Evolutionary conservation across 2,797 vertebrate genomes (phyloP).

Genomic region (Pogonophryne albipinna): DNA sequence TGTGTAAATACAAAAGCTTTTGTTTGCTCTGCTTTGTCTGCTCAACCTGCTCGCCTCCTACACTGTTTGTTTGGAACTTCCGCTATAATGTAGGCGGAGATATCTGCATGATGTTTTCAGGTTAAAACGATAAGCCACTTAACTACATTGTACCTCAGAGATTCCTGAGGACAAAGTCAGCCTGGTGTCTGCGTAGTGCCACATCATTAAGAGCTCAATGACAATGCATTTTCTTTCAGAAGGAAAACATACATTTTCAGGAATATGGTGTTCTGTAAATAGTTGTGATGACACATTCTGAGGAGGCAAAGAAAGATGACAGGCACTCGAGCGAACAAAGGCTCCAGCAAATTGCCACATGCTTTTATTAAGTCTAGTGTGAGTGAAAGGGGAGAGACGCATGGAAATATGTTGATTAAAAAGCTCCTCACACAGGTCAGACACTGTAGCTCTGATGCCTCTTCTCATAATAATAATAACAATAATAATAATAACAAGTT

Average conservation of each 20-base stretch:
- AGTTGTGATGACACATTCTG: slow-evolving; percentile 45
- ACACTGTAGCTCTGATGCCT: slow-evolving; percentile 31
- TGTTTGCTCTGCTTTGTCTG: slow-evolving; percentile 73
- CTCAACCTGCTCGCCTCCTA: slow-evolving; percentile 67
- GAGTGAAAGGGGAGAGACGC: slow-evolving; percentile 25
- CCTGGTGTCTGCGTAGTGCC: slow-evolving; percentile 13
- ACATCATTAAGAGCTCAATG: slow-evolving; percentile 12
- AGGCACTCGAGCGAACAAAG: slow-evolving; percentile 37
- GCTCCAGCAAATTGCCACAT: slow-evolving; percentile 28
- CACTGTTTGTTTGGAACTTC: slow-evolving; percentile 65
- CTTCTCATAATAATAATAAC: slow-evolving; percentile 10
- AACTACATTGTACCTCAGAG: slow-evolving; percentile 34
- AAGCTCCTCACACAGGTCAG: slow-evolving; percentile 27
- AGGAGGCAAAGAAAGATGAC: slow-evolving; percentile 22
- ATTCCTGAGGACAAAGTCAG: slow-evolving; percentile 45
- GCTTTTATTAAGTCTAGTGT: slow-evolving; percentile 36
- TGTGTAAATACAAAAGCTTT: slow-evolving; percentile 62
- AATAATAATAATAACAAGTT: neutral
- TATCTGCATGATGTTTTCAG: slow-evolving; percentile 55
- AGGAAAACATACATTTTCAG: slow-evolving; percentile 12
- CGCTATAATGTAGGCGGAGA: slow-evolving; percentile 55
- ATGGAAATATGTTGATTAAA: slow-evolving; percentile 37
- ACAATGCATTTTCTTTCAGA: slow-evolving; percentile 17
- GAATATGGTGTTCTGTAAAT: slow-evolving; percentile 26
- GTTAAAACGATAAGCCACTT: slow-evolving; percentile 54